These are phyloP conservation scores for Sciurus carolinensis DNA, from an alignment of 2,797 vertebrate species.

Conservation along the genomic window DNA sequence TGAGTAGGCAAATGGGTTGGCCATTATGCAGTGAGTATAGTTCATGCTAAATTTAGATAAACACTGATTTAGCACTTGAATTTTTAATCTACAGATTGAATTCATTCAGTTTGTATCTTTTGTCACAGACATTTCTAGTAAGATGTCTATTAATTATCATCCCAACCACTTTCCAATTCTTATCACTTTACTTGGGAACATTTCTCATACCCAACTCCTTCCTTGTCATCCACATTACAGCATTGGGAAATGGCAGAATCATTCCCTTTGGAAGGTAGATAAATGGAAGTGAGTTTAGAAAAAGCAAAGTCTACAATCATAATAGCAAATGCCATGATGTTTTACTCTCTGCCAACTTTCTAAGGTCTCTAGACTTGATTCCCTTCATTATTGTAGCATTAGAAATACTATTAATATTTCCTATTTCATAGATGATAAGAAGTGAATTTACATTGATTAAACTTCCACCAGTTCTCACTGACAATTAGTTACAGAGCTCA, in stretches of 20 bases:
- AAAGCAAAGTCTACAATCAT: background rate
- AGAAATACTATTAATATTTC: background rate
- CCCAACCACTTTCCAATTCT: background rate
- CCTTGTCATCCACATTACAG: background rate
- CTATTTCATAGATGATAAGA: background rate
- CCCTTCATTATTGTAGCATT: background rate
- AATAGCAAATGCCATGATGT: background rate
- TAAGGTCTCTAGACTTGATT: background rate
- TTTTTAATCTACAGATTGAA: constrained; percentile 48
- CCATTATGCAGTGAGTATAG: constrained; percentile 23
- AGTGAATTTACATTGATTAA: background rate
- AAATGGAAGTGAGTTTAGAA: background rate
- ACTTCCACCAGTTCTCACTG: background rate
- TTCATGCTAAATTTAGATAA: constrained; percentile 60
- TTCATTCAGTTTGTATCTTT: constrained; percentile 26
- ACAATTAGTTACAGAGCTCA: background rate
- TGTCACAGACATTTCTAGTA: background rate
- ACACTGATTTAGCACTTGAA: constrained; percentile 61
- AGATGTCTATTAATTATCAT: background rate
- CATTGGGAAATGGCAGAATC: background rate
- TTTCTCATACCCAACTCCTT: background rate
- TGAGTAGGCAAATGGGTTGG: constrained; percentile 49
- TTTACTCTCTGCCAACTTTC: background rate
- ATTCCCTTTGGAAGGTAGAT: background rate
- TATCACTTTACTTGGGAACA: background rate